Evolutionary conservation across 2,113 vertebrate species (phyloP).

Genomic region (Rhabdornis inornatus): DNA sequence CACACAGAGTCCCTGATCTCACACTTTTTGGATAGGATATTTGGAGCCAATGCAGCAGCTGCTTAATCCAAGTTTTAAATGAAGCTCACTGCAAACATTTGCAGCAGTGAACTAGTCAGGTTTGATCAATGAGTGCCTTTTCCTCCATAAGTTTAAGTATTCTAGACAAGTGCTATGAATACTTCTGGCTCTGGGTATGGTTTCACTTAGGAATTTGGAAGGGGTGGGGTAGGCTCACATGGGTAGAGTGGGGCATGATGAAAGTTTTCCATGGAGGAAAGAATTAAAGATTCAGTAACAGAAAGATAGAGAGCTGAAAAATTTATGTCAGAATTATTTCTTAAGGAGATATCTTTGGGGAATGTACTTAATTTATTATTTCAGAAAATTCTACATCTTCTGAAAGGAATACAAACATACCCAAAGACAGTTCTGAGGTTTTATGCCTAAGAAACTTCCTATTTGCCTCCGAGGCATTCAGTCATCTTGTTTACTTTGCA

Average conservation of each 20-base stretch:
- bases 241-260: neutral
- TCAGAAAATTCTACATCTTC: neutral
- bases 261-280: conserved; percentile 12
- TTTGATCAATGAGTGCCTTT: conserved; percentile 41
- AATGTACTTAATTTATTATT: neutral
- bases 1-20: neutral
- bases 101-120: conserved; percentile 24
- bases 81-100: conserved; percentile 46
- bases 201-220: conserved; percentile 58
- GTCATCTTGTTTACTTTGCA: conserved; percentile 32
- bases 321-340: neutral
- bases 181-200: conserved; percentile 14
- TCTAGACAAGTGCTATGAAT: conserved; percentile 19
- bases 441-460: neutral
- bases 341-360: neutral
- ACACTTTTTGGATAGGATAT: neutral
- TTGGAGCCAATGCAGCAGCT: conserved; percentile 42
- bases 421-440: neutral
- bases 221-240: neutral
- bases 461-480: neutral
- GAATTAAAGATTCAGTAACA: neutral
- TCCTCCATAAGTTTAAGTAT: conserved; percentile 43
- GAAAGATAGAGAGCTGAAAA: neutral
- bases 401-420: neutral
- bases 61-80: conserved; percentile 62